These are phyloP conservation scores for Pteropus alecto DNA, from an alignment of 2,113 vertebrate species.

Conservation along the genomic window DNA sequence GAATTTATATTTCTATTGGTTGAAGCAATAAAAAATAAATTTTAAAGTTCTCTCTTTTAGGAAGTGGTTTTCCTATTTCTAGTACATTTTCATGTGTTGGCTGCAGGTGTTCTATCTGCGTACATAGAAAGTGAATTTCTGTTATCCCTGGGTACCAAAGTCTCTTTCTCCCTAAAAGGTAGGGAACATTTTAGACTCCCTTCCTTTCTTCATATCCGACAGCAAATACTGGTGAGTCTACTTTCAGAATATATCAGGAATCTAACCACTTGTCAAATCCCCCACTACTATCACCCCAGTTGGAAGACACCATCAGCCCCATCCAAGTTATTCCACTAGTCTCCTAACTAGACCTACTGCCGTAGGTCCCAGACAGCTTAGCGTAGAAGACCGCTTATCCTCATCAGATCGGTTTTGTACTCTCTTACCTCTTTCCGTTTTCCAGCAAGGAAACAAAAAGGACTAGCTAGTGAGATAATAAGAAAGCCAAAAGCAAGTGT, in stretches of 20 bases:
- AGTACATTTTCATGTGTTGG: neutral
- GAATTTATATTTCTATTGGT: neutral
- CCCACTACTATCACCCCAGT: neutral
- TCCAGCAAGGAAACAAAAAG: neutral
- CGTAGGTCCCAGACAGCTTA: neutral
- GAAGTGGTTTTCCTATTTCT: neutral
- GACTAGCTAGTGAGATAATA: neutral
- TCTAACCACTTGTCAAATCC: neutral
- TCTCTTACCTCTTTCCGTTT: neutral
- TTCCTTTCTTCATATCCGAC: neutral
- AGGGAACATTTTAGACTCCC: neutral
- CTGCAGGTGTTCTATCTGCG: neutral
- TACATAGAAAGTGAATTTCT: neutral
- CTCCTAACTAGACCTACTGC: neutral
- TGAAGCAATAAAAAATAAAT: conserved; percentile 1
- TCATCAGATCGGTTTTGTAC: neutral
- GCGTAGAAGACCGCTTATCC: neutral
- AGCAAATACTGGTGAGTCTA: neutral
- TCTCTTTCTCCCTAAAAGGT: neutral
- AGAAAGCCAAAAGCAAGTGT: neutral
- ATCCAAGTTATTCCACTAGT: neutral
- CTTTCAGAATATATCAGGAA: neutral
- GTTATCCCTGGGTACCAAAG: neutral
- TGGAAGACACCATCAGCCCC: neutral
- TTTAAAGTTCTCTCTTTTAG: neutral